Conservation (phyloP, 2,888 invertebrate genomes). For the Caenorhabditis angaria region DNA sequence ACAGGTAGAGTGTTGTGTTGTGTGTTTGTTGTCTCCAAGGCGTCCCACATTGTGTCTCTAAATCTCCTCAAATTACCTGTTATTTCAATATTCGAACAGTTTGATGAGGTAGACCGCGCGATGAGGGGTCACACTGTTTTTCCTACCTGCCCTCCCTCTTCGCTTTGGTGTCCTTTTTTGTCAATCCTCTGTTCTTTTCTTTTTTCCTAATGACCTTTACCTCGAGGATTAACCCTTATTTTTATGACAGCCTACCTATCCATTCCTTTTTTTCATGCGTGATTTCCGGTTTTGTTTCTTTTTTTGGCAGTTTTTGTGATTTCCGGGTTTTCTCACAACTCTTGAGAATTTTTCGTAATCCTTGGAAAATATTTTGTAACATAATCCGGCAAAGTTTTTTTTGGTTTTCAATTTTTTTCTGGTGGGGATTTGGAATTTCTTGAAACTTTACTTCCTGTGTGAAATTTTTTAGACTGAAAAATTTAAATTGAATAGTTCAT, state of each 20-base stretch:
- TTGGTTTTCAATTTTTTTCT: no score
- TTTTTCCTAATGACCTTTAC: not conserved
- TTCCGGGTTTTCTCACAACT: not conserved
- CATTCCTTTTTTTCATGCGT: not conserved
- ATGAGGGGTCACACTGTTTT: not conserved
- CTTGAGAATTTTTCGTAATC: not conserved
- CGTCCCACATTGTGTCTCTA: constrained; percentile 29
- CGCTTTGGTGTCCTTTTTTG: not conserved
- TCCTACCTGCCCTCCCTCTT: not conserved
- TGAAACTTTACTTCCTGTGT: no score
- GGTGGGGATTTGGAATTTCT: no score
- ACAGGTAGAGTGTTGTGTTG: constrained; percentile 16
- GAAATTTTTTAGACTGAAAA: no score
- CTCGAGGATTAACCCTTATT: not conserved
- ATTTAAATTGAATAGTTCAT: no score
- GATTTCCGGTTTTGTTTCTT: not conserved
- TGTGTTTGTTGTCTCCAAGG: constrained; percentile 37
- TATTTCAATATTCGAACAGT: not conserved
- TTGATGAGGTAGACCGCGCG: constrained; percentile 1
- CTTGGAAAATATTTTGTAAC: no score
- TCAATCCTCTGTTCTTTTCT: not conserved
- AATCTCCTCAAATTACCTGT: not conserved
- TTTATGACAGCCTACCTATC: not conserved
- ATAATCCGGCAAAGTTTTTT: no score
- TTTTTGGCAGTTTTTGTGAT: not conserved